Evolutionary conservation across 2,888 invertebrate species (phyloP).

Genomic region (Strigamia transsilvanica): DNA sequence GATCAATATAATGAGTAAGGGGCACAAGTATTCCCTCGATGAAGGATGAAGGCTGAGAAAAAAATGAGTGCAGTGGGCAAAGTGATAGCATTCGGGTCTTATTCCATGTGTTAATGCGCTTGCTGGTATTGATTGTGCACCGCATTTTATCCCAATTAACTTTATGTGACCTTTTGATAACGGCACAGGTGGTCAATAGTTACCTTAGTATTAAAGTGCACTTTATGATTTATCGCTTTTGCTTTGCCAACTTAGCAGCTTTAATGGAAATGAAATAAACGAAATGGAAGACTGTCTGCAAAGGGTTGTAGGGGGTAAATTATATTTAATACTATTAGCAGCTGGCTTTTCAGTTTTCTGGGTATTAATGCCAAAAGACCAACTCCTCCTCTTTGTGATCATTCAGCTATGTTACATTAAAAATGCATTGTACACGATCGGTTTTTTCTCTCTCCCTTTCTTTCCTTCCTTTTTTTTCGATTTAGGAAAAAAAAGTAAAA

Average conservation of each 20-base stretch:
- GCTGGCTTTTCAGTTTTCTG: constrained; percentile 12
- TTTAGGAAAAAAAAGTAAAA: not conserved
- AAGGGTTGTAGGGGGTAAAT: constrained; percentile 1
- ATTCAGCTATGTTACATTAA: not conserved
- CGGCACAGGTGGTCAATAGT: constrained; percentile 25
- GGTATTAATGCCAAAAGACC: not conserved
- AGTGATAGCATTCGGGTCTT: constrained; percentile 9
- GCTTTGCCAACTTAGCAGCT: not conserved
- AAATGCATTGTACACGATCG: constrained; percentile 5
- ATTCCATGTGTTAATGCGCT: constrained; percentile 21
- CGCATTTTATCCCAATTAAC: constrained; percentile 21
- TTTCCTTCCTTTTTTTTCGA: not conserved
- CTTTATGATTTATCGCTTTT: not conserved
- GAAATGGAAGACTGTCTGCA: not conserved
- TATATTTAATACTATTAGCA: not conserved
- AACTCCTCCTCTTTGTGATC: constrained; percentile 20
- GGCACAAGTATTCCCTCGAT: not conserved
- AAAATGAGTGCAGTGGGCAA: constrained; percentile 8
- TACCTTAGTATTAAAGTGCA: constrained; percentile 8
- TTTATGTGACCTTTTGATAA: constrained; percentile 26
- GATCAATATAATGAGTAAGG: constrained; percentile 7
- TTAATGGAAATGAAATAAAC: not conserved
- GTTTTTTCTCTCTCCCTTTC: not conserved
- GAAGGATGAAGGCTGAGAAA: not conserved
- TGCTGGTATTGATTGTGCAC: constrained; percentile 6